A percentile compares a stretch with the other conserved stretches of the same genome.
Conservation (phyloP, 2,888 invertebrate genomes). For the Melieria crassipennis region DNA sequence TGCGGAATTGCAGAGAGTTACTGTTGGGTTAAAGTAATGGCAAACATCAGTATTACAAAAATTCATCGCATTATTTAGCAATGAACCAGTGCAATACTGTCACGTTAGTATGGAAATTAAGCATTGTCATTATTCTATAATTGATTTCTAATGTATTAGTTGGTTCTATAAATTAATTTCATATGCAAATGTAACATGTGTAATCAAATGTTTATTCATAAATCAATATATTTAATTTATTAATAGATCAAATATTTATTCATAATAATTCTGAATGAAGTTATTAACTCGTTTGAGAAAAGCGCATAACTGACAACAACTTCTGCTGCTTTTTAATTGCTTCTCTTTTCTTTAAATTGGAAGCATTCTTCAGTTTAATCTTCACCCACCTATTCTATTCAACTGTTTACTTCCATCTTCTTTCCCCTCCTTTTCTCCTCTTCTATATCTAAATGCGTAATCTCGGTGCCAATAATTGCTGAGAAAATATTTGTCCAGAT, state of each 20-base stretch:
- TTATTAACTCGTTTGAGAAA: neutral
- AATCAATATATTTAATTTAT: too few relatives aligned
- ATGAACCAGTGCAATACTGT: slow-evolving; percentile 5
- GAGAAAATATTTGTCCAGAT: too few relatives aligned
- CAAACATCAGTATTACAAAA: slow-evolving; percentile 65
- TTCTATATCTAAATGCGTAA: too few relatives aligned
- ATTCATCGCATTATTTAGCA: slow-evolving; percentile 37
- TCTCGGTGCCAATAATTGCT: too few relatives aligned
- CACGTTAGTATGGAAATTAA: neutral
- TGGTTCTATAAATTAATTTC: neutral
- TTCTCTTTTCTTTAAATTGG: neutral
- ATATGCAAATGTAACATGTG: neutral
- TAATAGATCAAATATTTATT: too few relatives aligned
- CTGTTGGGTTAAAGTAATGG: slow-evolving; percentile 81
- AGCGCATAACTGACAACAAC: slow-evolving; percentile 18
- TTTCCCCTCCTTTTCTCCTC: too few relatives aligned
- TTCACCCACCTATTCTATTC: too few relatives aligned
- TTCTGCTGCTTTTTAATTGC: neutral
- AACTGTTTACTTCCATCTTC: too few relatives aligned
- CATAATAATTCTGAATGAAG: too few relatives aligned
- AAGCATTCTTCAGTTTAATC: too few relatives aligned
- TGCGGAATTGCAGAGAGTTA: slow-evolving; percentile 97
- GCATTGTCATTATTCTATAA: neutral
- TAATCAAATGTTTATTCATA: too few relatives aligned
- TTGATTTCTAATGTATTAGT: neutral